Base-by-base conservation (phyloP, 2,113 vertebrate species). In the Nicator chloris region DNA sequence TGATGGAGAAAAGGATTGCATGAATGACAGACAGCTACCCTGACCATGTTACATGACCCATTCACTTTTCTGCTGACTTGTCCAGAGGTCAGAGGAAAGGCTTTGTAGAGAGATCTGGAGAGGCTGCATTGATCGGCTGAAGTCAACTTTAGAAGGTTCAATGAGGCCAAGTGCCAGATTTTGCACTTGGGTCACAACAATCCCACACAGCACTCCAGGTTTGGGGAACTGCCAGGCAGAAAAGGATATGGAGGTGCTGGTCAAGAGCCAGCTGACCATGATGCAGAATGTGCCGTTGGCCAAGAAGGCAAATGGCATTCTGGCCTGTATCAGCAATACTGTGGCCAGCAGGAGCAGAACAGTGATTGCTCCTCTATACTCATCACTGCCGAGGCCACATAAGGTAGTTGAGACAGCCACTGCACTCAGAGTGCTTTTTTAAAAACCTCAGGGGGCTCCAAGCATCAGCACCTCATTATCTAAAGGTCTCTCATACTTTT, bases 351-450 rank as follows among this genome's bases (percentile, higher is more conserved):
- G 57, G 57, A 73, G 16, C 14, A 47, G n/a, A 17, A 22, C 40
- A 33, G 28, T 14, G 69, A 18, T 33, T 28, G 59, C 6, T 3
- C 20, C 33, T 21, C 15, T 13, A 2, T 23, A 19, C 21, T 28
- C 42, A n/a, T 5, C 50, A 13, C 42, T 57, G 20, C 4, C 0
- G 1, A 56, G 50, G 30, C 42, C 3, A 1, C 42, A 44, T n/a
- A n/a, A n/a, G n/a, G n/a, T n/a, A n/a, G n/a, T n/a, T n/a, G n/a
- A n/a, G n/a, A n/a, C n/a, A n/a, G n/a, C n/a, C n/a, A n/a, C n/a
- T n/a, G n/a, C n/a, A n/a, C n/a, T n/a, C n/a, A n/a, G n/a, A n/a
- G n/a, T n/a, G n/a, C n/a, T n/a, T n/a, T n/a, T n/a, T n/a, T n/a
- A n/a, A n/a, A n/a, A n/a, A n/a, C n/a, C n/a, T n/a, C n/a, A n/a